Evolutionary conservation across 2,797 vertebrate species (phyloP).

Genomic region (Parauchenoglanis punctatus): DNA sequence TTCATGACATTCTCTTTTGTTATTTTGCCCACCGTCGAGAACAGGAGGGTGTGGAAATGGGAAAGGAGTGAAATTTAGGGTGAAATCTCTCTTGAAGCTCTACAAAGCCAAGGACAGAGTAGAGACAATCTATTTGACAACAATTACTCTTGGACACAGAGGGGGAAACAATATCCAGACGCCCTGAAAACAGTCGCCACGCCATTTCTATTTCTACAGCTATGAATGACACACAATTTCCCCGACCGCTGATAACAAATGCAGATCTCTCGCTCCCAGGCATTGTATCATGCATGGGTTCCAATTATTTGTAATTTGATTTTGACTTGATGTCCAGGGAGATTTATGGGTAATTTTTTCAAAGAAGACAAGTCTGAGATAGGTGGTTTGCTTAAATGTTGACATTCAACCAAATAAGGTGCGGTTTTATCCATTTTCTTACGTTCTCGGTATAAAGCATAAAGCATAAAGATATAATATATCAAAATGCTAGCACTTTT

Average conservation of each 20-base stretch:
- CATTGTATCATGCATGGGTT: not conserved
- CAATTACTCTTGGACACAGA: slow-evolving; percentile 44
- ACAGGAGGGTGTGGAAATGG: slow-evolving; percentile 51
- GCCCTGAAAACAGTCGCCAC: slow-evolving; percentile 23
- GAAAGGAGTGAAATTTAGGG: slow-evolving; percentile 46
- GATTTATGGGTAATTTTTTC: not conserved
- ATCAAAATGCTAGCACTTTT: not conserved
- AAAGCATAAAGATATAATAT: not conserved
- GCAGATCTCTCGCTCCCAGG: not conserved
- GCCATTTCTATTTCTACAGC: slow-evolving; percentile 25
- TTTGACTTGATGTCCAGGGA: slow-evolving; percentile 15
- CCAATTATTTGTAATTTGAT: slow-evolving; percentile 16
- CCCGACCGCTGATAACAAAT: slow-evolving; percentile 15
- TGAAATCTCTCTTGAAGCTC: slow-evolving; percentile 53
- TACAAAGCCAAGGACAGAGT: slow-evolving; percentile 42
- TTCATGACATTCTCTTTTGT: slow-evolving; percentile 56
- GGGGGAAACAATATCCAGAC: slow-evolving; percentile 18
- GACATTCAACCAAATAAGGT: not conserved
- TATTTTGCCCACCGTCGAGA: slow-evolving; percentile 51
- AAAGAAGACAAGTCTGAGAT: not conserved
- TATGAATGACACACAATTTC: slow-evolving; percentile 29
- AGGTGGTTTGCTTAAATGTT: not conserved
- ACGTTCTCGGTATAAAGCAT: not conserved
- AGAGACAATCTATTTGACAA: slow-evolving; percentile 51
- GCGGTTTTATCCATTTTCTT: slow-evolving; percentile 7